Base-by-base conservation (phyloP, 2,797 vertebrate genomes). In the Channallabes apus region DNA sequence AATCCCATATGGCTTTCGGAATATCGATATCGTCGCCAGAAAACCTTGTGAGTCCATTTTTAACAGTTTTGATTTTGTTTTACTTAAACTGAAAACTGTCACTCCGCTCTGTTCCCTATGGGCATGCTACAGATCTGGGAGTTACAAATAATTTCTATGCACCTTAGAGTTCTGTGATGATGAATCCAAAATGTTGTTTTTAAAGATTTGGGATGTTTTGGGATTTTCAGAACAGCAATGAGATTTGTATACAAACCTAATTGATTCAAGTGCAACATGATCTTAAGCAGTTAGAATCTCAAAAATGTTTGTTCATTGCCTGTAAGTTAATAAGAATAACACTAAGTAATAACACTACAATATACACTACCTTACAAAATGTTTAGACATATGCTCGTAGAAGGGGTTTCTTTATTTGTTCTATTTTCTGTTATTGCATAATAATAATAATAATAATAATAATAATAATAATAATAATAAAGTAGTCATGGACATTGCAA, bases 1-100 rank as follows among this genome's bases (percentile, higher is more conserved):
- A 84, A 41, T 79, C 76, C 76, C 56, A 79, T 71, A 71, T 80
- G 76, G 76, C 77, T 84, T 71, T 69, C 71, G 54, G 65, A 71
- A 80, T 61, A 80, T 84, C 12, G 2, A 80, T 80, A 80, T 27
- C 46, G 41, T 80, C 79, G 79, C 79, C 79, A 80, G 82, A 83
- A 83, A 83, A 83, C 82, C 82, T 73, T 62, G 82, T 62, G 82
- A 83, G 38, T 83, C 71, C 79, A 80, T 80, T 80, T 80, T 80
- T 80, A 80, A 80, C 79, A 80, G 79, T 80, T 84, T 68, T 77
- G 73, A 67, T 54, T 71, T 71, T 72, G 76, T 62, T 80, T 80
- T 85, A 72, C 80, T 82, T 82, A 64, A 82, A 75, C 67, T 75
- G 80, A 80, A 80, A 80, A 80, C 79, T 80, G 79, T 69, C 72